A percentile compares a stretch with the other conserved stretches of the same genome.
Conservation (phyloP, 1,140 invertebrate genomes). For the Prorops nasuta region DNA sequence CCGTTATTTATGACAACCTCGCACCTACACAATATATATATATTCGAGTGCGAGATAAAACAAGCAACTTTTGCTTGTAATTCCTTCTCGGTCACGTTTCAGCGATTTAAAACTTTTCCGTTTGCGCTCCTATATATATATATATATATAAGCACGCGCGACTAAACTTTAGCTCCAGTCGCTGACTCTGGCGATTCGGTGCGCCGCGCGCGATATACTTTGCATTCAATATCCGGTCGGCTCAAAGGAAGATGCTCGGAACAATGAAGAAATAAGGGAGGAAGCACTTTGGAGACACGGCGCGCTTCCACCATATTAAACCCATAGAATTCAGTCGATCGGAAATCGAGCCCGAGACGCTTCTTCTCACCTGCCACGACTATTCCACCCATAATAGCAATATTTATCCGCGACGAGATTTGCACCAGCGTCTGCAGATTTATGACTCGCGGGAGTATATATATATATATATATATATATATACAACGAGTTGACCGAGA, state of each 20-base stretch:
- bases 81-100: constrained; percentile 17
- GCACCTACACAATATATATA: too few relatives aligned
- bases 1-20: too few relatives aligned
- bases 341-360: neutral
- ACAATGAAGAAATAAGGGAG: neutral
- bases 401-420: too few relatives aligned
- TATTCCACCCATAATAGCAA: too few relatives aligned
- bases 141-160: constrained; percentile 9
- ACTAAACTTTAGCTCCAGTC: constrained; percentile 10
- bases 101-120: constrained; percentile 27
- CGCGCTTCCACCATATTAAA: neutral
- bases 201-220: neutral
- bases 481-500: neutral
- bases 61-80: too few relatives aligned
- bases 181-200: neutral
- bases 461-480: neutral
- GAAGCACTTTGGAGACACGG: neutral
- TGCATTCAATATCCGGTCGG: neutral
- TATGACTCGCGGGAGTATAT: too few relatives aligned
- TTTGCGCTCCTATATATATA: constrained; percentile 7
- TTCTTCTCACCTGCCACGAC: too few relatives aligned
- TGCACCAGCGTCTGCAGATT: too few relatives aligned
- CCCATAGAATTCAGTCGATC: neutral
- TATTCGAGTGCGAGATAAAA: too few relatives aligned
- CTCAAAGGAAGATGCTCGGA: neutral